These are phyloP conservation scores for Oreortyx pictus DNA, from an alignment of 2,797 vertebrate genomes.

Conservation along the genomic window DNA sequence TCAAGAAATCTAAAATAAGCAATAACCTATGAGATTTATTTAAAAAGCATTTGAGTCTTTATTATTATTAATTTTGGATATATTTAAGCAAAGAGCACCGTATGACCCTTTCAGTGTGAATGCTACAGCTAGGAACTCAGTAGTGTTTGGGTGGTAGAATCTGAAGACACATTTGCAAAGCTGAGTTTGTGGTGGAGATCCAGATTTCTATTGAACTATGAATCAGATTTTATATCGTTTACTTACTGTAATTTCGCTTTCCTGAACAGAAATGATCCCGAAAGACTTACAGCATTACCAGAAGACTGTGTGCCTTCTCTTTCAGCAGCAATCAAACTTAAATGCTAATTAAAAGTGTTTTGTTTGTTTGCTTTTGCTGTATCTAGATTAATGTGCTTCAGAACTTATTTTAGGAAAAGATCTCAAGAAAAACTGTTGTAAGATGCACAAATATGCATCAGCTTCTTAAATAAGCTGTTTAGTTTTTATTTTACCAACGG, in stretches of 20 bases:
- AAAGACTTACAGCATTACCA: not conserved
- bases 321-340: not conserved
- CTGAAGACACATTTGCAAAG: not conserved
- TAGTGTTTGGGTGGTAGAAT: not conserved
- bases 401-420: not conserved
- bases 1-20: constrained; percentile 5
- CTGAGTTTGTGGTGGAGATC: not conserved
- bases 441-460: not conserved
- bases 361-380: not conserved
- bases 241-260: not conserved
- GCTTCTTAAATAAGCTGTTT: constrained; percentile 30
- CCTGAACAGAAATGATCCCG: not conserved
- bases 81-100: constrained; percentile 2
- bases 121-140: not conserved
- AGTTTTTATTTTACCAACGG: constrained; percentile 35
- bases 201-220: not conserved
- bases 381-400: not conserved
- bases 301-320: not conserved
- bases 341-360: not conserved
- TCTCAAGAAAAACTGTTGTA: not conserved
- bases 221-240: not conserved
- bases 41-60: not conserved
- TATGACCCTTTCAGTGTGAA: not conserved
- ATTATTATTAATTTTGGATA: not conserved
- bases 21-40: not conserved